A percentile compares a stretch with the other conserved stretches of the same genome.
These are phyloP conservation scores for Dynastes grantii DNA, from an alignment of 2,888 invertebrate genomes.

Conservation along the genomic window DNA sequence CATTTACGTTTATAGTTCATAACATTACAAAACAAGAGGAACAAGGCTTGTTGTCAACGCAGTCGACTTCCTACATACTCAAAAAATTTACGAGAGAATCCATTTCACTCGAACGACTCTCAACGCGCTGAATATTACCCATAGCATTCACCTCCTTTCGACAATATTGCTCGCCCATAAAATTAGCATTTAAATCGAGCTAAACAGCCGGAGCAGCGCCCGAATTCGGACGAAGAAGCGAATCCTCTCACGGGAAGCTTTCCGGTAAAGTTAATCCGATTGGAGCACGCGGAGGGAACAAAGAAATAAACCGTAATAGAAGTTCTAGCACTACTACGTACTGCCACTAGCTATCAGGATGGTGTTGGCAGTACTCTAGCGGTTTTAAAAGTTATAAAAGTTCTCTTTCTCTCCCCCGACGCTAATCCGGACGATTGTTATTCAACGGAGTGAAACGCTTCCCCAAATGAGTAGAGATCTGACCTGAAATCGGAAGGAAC, in stretches of 20 bases:
- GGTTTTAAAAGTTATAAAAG: slow-evolving; percentile 51
- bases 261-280: slow-evolving; percentile 31
- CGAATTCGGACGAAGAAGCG: background rate
- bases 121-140: background rate
- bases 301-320: slow-evolving; percentile 32
- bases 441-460: slow-evolving; percentile 54
- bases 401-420: slow-evolving; percentile 5
- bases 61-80: background rate
- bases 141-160: background rate
- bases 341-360: background rate
- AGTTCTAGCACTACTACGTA: slow-evolving; percentile 1
- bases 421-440: slow-evolving; percentile 57
- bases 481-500: background rate
- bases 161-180: slow-evolving; percentile 13
- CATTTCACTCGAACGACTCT: background rate
- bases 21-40: no score
- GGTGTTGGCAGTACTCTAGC: slow-evolving; percentile 6
- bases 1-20: no score
- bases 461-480: slow-evolving; percentile 49
- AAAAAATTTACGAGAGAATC: slow-evolving; percentile 7
- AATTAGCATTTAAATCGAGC: slow-evolving; percentile 37
- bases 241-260: background rate
- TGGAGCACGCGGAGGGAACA: slow-evolving; percentile 22
- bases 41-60: no score
- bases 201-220: background rate